These are phyloP conservation scores for Clunio marinus DNA, from an alignment of 2,888 invertebrate species.

Conservation along the genomic window DNA sequence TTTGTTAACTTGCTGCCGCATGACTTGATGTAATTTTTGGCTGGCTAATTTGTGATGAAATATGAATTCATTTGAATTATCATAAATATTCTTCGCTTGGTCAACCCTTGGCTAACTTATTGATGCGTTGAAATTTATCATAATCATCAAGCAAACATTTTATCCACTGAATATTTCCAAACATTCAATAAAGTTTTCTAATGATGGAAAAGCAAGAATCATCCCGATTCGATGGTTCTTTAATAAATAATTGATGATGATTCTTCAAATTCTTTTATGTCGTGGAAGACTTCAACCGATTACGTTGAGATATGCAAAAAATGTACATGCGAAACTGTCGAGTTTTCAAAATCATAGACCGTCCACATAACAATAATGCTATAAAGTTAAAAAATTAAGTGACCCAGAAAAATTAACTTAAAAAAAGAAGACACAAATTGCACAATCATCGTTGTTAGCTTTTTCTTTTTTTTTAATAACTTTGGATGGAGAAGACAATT, in stretches of 20 bases:
- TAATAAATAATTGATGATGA: slow-evolving; percentile 1
- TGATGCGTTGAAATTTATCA: no score
- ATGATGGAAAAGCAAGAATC: no score
- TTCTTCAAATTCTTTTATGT: neutral
- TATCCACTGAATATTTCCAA: no score
- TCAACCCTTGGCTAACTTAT: no score
- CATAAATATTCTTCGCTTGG: no score
- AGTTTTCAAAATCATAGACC: neutral
- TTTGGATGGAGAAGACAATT: neutral
- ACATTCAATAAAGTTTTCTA: no score
- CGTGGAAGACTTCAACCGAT: neutral
- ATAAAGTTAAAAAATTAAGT: neutral
- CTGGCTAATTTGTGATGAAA: no score
- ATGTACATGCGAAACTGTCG: slow-evolving; percentile 9
- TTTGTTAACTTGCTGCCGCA: no score
- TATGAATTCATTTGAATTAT: no score
- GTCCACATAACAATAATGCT: neutral
- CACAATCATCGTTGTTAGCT: neutral
- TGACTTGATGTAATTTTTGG: no score
- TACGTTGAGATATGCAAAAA: slow-evolving; percentile 4
- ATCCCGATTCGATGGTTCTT: no score
- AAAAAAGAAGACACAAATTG: neutral
- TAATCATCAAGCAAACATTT: no score
- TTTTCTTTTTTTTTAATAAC: neutral
- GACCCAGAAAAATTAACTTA: slow-evolving; percentile 22